Conservation (phyloP, 2,113 vertebrate species). For the Egretta garzetta region DNA sequence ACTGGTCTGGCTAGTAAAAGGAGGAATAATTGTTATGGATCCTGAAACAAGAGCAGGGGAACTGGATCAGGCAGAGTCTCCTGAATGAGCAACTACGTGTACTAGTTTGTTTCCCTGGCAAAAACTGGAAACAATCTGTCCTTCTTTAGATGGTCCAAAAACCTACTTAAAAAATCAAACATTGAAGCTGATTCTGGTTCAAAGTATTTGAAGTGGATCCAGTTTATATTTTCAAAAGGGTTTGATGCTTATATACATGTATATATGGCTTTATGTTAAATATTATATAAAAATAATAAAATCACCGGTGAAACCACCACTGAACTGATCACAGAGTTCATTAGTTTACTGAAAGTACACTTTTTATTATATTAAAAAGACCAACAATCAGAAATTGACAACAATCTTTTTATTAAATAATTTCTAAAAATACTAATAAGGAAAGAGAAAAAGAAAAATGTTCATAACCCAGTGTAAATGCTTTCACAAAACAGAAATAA, state of each 20-base stretch:
- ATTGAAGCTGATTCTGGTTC: background rate
- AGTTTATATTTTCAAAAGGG: background rate
- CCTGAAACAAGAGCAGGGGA: background rate
- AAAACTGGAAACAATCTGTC: slow-evolving; percentile 29
- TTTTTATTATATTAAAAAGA: background rate
- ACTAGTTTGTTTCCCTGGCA: slow-evolving; percentile 2
- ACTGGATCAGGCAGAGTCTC: background rate
- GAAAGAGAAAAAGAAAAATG: background rate
- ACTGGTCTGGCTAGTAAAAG: background rate
- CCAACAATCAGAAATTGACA: background rate
- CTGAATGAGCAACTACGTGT: background rate
- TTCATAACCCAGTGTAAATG: background rate
- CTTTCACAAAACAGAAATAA: background rate
- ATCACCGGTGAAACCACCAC: background rate
- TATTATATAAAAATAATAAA: background rate
- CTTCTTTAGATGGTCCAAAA: background rate
- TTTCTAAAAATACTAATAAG: background rate
- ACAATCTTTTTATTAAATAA: background rate
- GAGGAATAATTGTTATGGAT: background rate
- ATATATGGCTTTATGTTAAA: background rate
- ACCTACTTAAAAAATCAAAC: background rate
- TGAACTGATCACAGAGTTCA: background rate
- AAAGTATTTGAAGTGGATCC: background rate
- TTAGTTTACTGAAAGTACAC: background rate
- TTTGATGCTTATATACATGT: background rate